phyloP scores from a whole-genome alignment of 2,888 invertebrate genomes.

The Odontothrips loti region DNA sequence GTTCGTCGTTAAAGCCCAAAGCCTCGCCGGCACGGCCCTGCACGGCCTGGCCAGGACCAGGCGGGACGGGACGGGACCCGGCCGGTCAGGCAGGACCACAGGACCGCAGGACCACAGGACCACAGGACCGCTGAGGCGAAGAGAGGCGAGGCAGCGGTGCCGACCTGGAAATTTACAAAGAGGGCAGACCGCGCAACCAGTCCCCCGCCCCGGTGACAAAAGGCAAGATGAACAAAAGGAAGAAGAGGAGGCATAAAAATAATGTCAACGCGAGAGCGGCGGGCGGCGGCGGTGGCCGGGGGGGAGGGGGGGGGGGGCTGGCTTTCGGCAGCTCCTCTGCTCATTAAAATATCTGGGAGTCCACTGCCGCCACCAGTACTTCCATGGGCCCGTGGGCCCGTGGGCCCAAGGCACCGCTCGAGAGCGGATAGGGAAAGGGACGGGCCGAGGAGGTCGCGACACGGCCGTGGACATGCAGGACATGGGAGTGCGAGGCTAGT shows the following conservation, averaged over 20 bases:
- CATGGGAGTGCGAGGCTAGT: too few relatives aligned
- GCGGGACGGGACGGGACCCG: too few relatives aligned
- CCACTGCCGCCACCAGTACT: not conserved
- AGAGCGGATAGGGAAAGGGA: not conserved
- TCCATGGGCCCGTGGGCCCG: not conserved
- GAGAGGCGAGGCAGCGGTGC: not conserved
- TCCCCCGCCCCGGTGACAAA: not conserved
- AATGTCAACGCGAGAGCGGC: not conserved
- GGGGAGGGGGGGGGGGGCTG: not conserved
- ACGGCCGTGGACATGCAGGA: too few relatives aligned
- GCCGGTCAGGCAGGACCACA: too few relatives aligned
- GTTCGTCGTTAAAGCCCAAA: not conserved
- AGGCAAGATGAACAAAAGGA: conserved; percentile 11
- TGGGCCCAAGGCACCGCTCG: not conserved
- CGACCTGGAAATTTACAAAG: not conserved
- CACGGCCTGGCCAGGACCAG: too few relatives aligned
- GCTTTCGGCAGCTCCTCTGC: not conserved
- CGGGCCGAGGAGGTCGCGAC: not conserved
- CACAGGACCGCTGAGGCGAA: not conserved
- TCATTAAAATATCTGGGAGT: conserved; percentile 25
- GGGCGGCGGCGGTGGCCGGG: not conserved
- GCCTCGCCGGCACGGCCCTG: too few relatives aligned
- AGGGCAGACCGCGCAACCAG: not conserved
- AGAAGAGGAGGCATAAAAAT: not conserved
- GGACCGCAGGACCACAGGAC: not conserved